Conservation (phyloP, 2,113 vertebrate genomes). For the Syrmaticus mikado region DNA sequence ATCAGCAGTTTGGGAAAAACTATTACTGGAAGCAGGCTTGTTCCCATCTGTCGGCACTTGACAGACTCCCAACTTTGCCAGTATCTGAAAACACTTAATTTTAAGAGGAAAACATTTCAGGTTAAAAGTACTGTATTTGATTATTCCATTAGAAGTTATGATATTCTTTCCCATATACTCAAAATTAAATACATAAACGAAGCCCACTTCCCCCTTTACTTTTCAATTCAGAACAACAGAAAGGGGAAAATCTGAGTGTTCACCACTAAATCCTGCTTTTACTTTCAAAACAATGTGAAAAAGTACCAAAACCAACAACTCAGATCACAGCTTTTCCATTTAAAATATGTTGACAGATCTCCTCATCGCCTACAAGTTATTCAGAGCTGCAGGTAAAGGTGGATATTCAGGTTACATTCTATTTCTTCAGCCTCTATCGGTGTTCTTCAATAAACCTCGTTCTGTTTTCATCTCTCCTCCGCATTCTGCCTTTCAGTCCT, state of each 20-base stretch:
- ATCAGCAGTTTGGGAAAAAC: background rate
- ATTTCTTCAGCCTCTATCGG: conserved; percentile 42
- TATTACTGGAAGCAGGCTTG: background rate
- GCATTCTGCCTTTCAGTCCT: background rate
- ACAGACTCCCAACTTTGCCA: background rate
- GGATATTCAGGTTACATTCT: conserved; percentile 45
- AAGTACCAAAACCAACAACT: conserved; percentile 5
- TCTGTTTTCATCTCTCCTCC: background rate
- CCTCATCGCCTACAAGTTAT: conserved; percentile 12
- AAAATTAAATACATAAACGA: background rate
- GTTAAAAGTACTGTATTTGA: background rate
- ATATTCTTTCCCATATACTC: background rate
- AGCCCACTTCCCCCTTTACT: background rate
- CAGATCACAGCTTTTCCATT: conserved; percentile 54
- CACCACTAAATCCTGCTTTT: background rate
- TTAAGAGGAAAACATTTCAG: background rate
- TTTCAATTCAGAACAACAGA: background rate
- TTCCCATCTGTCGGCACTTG: background rate
- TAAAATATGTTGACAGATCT: conserved; percentile 54
- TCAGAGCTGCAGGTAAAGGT: conserved; percentile 36
- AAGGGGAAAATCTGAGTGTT: background rate
- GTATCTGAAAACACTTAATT: background rate
- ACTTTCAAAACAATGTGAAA: background rate
- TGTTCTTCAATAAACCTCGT: conserved; percentile 18
- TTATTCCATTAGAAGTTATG: background rate